phyloP scores from a whole-genome alignment of 2,888 invertebrate genomes.

The Drosophila peninsularis region DNA sequence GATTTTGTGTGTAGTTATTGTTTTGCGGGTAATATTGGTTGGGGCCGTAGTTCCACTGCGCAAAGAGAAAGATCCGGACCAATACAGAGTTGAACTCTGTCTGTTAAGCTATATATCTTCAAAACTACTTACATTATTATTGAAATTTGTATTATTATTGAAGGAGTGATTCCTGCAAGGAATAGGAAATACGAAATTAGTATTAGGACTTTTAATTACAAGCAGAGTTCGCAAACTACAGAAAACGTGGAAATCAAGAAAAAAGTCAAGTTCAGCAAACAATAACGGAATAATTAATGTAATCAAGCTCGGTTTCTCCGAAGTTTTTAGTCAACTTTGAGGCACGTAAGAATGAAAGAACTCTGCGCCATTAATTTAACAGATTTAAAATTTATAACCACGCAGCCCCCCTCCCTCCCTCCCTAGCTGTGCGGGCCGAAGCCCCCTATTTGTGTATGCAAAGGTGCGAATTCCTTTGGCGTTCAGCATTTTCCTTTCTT shows the following conservation, averaged over 20 bases:
- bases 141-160: conserved; percentile 36
- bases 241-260: conserved; percentile 14
- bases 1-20: no score
- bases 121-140: conserved; percentile 69
- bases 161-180: conserved; percentile 50
- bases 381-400: conserved; percentile 84
- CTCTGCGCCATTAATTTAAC: conserved; percentile 80
- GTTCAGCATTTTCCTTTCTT: conserved; percentile 28
- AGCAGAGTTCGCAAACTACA: conserved; percentile 15
- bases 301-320: conserved; percentile 64
- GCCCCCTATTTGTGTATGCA: conserved; percentile 70
- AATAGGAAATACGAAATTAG: conserved; percentile 8
- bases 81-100: background rate
- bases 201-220: conserved; percentile 18
- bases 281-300: conserved; percentile 83
- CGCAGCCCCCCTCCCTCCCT: conserved; percentile 25
- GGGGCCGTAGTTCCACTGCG: conserved; percentile 28
- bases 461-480: conserved; percentile 75
- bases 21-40: conserved; percentile 14
- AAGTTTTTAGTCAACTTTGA: conserved; percentile 52
- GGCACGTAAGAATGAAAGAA: conserved; percentile 67
- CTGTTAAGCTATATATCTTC: background rate
- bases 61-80: background rate
- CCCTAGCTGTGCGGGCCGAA: background rate
- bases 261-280: conserved; percentile 50